Base-by-base conservation (phyloP, 2,113 vertebrate species). In the Hyperopisus bebe region DNA sequence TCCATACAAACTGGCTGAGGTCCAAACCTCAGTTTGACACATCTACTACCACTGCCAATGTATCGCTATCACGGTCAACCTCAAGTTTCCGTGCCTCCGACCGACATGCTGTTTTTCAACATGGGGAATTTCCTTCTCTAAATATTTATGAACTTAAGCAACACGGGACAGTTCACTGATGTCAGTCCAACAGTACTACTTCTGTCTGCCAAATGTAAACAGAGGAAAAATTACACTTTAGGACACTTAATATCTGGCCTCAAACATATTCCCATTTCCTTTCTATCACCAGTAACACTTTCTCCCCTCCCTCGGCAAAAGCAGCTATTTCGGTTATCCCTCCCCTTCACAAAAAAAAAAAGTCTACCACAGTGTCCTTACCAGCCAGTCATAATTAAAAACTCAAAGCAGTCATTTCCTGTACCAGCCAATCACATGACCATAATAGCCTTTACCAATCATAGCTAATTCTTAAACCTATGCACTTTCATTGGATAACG, bases 1-100 rank as follows among this genome's bases (percentile, higher is more conserved):
- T 55, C 31, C 39, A 62, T 58, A 91, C 89, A 90, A 90, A 86
- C 47, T 94, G 94, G 94, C 92, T 42, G 85, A 0, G 2, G 88
- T 90, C 91, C 94, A 87, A 91, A 93, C 91, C 92, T 91, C 92
- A 91, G 89, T 88, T 88, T 92, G 91, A 94, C 94, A 94, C 94
- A 92, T 92, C 51, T 89, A 92, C 90, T 88, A 62, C 91, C 87
- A 89, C 90, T 89, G 66, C 90, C 90, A 44, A 86, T 19, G 31
- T 88, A 90, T 48, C 87, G 83, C 88, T 88, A 90, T 87, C 80
- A 89, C 89, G 90, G 92, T 91, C 90, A 90, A 90, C 87, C 91
- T 88, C 83, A 82, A 89, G 88, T 89, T 90, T 87, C 89, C 89
- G 42, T 50, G 58, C 87, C 90, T 80, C 70, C 48, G 17, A 50